Evolutionary conservation across 1,140 invertebrate species (phyloP).

Genomic region (Drosophila lini): DNA sequence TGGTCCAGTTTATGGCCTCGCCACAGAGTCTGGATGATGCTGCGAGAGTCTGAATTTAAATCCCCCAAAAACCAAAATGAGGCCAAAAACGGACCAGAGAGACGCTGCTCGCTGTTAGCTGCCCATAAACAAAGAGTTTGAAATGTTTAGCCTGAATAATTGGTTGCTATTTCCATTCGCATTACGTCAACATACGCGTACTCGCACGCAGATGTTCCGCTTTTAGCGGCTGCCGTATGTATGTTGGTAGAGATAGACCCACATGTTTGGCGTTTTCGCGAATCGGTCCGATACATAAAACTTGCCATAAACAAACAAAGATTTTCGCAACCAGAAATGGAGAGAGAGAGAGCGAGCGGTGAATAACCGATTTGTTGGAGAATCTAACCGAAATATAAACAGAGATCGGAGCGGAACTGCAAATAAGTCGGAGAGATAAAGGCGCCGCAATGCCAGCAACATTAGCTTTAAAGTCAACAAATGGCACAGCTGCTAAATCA

Average conservation of each 20-base stretch:
- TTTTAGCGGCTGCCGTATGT: constrained; percentile 8
- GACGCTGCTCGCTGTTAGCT: not conserved
- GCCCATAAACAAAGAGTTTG: constrained; percentile 49
- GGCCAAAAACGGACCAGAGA: constrained; percentile 11
- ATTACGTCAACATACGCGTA: constrained; percentile 69
- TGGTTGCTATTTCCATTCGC: constrained; percentile 65
- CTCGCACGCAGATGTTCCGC: constrained; percentile 39
- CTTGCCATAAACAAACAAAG: constrained; percentile 65
- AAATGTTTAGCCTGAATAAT: constrained; percentile 58
- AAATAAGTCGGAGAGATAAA: constrained; percentile 28
- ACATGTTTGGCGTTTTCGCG: constrained; percentile 68
- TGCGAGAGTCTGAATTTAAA: constrained; percentile 20
- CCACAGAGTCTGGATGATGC: not conserved
- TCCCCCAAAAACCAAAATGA: constrained; percentile 25
- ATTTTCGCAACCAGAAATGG: constrained; percentile 32
- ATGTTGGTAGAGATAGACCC: constrained; percentile 42
- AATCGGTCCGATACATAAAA: constrained; percentile 70
- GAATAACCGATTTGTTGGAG: constrained; percentile 8
- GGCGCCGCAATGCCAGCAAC: constrained; percentile 9
- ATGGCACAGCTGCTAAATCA: constrained; percentile 1
- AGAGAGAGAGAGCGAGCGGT: constrained; percentile 3
- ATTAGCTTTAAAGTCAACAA: constrained; percentile 16
- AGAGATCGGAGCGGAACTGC: constrained; percentile 43
- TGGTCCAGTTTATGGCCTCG: constrained; percentile 29
- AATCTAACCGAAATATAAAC: constrained; percentile 56